phyloP scores from a whole-genome alignment of 2,888 invertebrate species.

The Caenorhabditis doughertyi region DNA sequence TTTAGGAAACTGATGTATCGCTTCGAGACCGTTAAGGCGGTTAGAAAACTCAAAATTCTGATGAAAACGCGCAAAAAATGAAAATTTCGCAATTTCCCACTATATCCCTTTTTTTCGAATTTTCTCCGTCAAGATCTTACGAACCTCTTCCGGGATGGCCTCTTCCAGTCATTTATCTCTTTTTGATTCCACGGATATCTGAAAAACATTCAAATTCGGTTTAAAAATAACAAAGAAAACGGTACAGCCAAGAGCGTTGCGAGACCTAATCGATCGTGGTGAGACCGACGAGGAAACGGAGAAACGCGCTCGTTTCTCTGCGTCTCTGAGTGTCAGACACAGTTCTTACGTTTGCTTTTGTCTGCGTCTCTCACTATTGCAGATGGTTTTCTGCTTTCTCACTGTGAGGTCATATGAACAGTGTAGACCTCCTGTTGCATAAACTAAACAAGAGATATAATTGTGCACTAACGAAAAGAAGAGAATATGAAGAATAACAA shows the following conservation, averaged over 20 bases:
- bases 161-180: conserved; percentile 42
- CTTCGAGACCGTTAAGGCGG: no score
- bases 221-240: neutral
- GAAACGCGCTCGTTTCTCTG: neutral
- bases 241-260: conserved; percentile 36
- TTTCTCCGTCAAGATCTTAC: conserved; percentile 5
- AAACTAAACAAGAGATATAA: no score
- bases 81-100: neutral
- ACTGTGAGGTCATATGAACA: no score
- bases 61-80: neutral
- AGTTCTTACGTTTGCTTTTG: neutral
- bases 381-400: neutral
- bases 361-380: neutral
- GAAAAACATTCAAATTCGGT: conserved; percentile 20
- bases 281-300: conserved; percentile 26
- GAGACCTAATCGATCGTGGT: conserved; percentile 59
- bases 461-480: neutral
- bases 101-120: neutral
- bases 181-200: conserved; percentile 5
- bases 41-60: no score
- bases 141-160: conserved; percentile 33
- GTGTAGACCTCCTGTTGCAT: no score
- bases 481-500: neutral
- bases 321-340: neutral
- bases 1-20: no score